Evolutionary conservation across 2,113 vertebrate species (phyloP).

Genomic region (Artemisiospiza belli): DNA sequence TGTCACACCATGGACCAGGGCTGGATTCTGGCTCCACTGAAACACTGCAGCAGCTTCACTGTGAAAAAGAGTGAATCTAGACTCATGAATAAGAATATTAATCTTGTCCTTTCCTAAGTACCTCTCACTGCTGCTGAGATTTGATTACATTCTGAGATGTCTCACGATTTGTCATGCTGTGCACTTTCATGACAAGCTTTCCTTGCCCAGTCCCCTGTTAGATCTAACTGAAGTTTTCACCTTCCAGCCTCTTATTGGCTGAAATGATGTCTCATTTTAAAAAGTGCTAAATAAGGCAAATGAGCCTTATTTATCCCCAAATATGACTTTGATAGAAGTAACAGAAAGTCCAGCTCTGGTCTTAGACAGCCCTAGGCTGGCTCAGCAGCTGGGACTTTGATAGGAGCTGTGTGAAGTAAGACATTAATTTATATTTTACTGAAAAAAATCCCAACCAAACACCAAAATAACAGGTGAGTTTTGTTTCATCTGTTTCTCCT

Average conservation of each 20-base stretch:
- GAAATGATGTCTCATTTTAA: neutral
- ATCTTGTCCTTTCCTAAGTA: neutral
- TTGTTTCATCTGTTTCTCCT: neutral
- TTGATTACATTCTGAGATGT: neutral
- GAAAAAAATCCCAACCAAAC: neutral
- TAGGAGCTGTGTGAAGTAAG: neutral
- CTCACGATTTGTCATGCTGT: fast-evolving
- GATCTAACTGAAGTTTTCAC: neutral
- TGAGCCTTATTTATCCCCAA: neutral
- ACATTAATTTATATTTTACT: neutral
- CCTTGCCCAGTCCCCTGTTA: neutral
- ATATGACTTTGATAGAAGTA: neutral
- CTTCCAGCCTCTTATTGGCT: neutral
- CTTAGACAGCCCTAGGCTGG: neutral
- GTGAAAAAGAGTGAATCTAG: neutral
- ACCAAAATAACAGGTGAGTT: neutral
- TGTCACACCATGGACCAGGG: fast-evolving
- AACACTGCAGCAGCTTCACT: neutral
- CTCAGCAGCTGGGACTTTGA: neutral
- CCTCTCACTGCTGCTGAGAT: neutral
- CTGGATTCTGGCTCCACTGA: neutral
- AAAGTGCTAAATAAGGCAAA: neutral
- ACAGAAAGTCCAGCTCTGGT: neutral
- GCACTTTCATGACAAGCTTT: neutral
- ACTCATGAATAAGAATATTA: neutral